Evolutionary conservation across 1,140 invertebrate species (phyloP).

Genomic region (Bombus pascuorum): DNA sequence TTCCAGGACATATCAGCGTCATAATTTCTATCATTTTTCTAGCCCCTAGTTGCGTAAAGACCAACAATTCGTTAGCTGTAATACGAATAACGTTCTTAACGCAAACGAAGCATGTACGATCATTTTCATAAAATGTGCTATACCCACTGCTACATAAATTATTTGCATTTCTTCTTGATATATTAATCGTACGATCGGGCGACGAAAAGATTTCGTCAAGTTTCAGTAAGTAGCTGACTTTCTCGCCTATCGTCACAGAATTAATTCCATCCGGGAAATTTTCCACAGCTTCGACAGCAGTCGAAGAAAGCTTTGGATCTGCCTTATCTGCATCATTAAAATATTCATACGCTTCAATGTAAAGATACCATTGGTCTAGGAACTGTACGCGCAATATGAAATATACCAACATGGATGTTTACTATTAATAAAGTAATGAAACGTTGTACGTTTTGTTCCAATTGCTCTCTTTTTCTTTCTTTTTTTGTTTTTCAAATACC

Average conservation of each 20-base stretch:
- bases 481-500: neutral
- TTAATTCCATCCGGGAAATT: slow-evolving; percentile 57
- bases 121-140: neutral
- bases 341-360: neutral
- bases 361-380: neutral
- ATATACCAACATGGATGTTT: slow-evolving; percentile 14
- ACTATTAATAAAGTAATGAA: slow-evolving; percentile 21
- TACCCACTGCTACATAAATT: slow-evolving; percentile 8
- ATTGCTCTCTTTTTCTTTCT: neutral
- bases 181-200: neutral
- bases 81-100: neutral
- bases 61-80: slow-evolving; percentile 41
- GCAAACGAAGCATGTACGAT: neutral
- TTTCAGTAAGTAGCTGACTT: slow-evolving; percentile 56
- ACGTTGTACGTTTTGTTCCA: neutral
- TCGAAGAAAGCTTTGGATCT: neutral
- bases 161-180: neutral
- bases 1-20: slow-evolving; percentile 69
- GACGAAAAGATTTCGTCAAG: slow-evolving; percentile 4
- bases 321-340: slow-evolving; percentile 5
- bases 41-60: slow-evolving; percentile 59
- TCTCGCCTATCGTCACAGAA: slow-evolving; percentile 59
- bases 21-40: slow-evolving; percentile 69
- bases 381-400: neutral
- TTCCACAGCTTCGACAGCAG: neutral